Conservation (phyloP, 2,888 invertebrate species). For the Danaus chrysippus region DNA sequence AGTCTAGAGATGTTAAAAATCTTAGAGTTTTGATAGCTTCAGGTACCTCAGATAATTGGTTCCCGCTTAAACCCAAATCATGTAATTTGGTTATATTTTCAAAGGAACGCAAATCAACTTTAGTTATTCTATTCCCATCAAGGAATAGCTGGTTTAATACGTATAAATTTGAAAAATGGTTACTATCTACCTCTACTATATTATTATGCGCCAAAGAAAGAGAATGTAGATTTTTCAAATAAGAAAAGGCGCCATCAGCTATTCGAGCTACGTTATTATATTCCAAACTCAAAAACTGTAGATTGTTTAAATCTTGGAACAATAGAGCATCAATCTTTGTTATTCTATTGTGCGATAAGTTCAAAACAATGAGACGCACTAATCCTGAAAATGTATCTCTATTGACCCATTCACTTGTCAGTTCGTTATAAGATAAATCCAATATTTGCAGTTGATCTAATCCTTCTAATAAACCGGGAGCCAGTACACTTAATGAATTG, state of each 20-base stretch:
- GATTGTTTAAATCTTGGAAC: constrained; percentile 86
- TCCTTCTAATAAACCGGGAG: constrained; percentile 86
- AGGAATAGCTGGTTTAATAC: constrained; percentile 86
- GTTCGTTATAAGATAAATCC: constrained; percentile 85
- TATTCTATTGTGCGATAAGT: constrained; percentile 85
- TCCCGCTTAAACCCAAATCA: constrained; percentile 87
- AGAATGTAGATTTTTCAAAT: constrained; percentile 87
- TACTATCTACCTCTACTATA: constrained; percentile 82
- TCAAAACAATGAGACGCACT: constrained; percentile 85
- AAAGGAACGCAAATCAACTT: constrained; percentile 84
- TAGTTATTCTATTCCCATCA: constrained; percentile 85
- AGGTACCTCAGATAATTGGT: constrained; percentile 84
- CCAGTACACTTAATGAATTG: constrained; percentile 86
- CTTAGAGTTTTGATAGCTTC: constrained; percentile 83
- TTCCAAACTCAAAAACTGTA: constrained; percentile 87
- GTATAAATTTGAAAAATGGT: constrained; percentile 85
- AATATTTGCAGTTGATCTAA: constrained; percentile 85
- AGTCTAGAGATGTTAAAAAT: constrained; percentile 86
- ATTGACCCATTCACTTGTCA: constrained; percentile 88
- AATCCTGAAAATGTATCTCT: constrained; percentile 87
- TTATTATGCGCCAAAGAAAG: constrained; percentile 86
- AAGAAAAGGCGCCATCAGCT: constrained; percentile 85
- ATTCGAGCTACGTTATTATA: constrained; percentile 84
- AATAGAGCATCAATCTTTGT: constrained; percentile 84
- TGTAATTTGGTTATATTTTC: constrained; percentile 88